Percentiles rank a stretch among this genome's conserved stretches.
Conservation (phyloP, 1,140 invertebrate genomes). For the Formica exsecta region DNA sequence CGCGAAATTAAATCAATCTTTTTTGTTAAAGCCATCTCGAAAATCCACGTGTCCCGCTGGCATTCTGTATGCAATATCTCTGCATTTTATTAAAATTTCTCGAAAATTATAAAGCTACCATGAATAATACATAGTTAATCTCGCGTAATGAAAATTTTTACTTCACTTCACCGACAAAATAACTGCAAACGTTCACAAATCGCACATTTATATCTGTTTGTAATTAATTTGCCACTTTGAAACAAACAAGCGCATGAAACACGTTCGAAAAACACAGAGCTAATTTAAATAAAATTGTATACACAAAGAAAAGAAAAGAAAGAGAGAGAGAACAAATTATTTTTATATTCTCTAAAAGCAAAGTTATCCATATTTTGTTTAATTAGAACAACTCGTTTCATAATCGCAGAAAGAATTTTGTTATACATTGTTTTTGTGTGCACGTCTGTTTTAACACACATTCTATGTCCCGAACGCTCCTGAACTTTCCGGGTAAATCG, state of each 20-base stretch:
- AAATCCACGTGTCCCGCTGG: conserved; percentile 80
- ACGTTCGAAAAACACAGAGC: neutral
- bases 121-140: conserved; percentile 16
- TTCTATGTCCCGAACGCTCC: no score
- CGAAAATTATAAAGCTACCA: neutral
- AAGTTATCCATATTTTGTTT: neutral
- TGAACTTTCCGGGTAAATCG: no score
- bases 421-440: no score
- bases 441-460: no score
- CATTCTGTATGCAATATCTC: neutral
- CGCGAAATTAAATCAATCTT: conserved; percentile 70
- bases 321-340: neutral
- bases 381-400: neutral
- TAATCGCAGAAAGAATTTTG: neutral
- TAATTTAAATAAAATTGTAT: conserved; percentile 5
- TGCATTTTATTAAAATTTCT: conserved; percentile 11
- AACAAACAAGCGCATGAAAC: neutral
- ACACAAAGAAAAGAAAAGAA: neutral
- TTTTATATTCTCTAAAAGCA: neutral
- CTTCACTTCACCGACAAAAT: neutral
- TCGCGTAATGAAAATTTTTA: conserved; percentile 26
- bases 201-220: neutral
- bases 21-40: conserved; percentile 85
- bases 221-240: neutral
- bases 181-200: neutral